Evolutionary conservation across 2,888 invertebrate species (phyloP), one percentile per base, ranked within the genome.

Genomic region (Conus canariensis): DNA sequence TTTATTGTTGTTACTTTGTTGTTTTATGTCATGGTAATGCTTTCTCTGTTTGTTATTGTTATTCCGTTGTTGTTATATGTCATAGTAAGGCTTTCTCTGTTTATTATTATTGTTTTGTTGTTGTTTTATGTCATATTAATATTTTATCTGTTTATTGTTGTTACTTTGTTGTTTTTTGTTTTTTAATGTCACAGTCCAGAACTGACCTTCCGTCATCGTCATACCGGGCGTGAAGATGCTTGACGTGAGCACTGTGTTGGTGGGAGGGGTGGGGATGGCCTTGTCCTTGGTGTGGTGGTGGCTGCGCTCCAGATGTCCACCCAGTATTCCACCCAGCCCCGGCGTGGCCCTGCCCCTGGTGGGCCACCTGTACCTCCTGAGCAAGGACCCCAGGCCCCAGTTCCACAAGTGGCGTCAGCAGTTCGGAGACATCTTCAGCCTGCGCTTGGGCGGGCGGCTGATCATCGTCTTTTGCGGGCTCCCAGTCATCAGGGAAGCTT

Each of bases 341-440:
- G 12, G 22, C 30, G 19, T 59, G 14, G 7, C 85, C 85, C 85
- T 85, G 59, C 85, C 85, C 59, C 60, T 85, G 14, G 9, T 85
- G 59, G 85, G 85, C 22, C 85, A 85, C 60, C 85, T 85, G n/a
- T 60, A 25, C 59, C 60, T 85, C 4, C 9, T 85, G 59, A 60
- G 59, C 60, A 59, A 25, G 60, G 85, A 85, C 60, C 85, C 85
- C 60, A 22, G 85, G 10, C 56, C 85, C 25, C 25, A 59, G 60
- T 60, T 85, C 25, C 22, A 12, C 59, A n/a, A 58, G 85, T 85
- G 85, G 85, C 85, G 85, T 0, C 25, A 25, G 22, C 59, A 10
- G 12, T 85, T 8, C 25, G 85, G 85, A 1, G 85, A 85, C 85
- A n/a, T 85, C 60, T 85, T 60, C 85, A 85, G 60, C 85, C n/a